Conservation (phyloP, 2,797 vertebrate species). For the Hapalemur alaotrensis region DNA sequence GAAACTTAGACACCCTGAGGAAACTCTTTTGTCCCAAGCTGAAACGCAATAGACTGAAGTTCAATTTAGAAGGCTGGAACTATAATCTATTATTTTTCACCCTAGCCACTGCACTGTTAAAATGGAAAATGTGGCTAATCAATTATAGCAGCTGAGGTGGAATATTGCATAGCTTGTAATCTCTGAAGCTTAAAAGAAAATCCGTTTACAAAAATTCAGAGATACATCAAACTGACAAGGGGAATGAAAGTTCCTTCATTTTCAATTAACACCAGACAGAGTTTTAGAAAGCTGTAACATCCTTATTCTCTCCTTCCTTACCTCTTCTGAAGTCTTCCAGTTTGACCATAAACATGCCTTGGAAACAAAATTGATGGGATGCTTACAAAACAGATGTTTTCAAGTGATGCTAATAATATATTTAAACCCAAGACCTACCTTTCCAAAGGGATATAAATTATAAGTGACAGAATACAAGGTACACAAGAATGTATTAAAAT, state of each 20-base stretch:
- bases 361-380: conserved; percentile 65
- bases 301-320: conserved; percentile 35
- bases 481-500: conserved; percentile 49
- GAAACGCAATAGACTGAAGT: conserved; percentile 50
- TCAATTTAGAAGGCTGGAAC: conserved; percentile 50
- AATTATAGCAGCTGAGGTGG: conserved; percentile 64
- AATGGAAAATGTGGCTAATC: conserved; percentile 66
- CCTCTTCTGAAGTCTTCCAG: conserved; percentile 1
- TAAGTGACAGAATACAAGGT: conserved; percentile 47
- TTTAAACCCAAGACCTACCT: conserved; percentile 44
- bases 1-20: conserved; percentile 2
- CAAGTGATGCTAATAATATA: conserved; percentile 37
- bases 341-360: conserved; percentile 1
- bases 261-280: conserved; percentile 72
- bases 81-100: conserved; percentile 63
- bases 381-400: conserved; percentile 42
- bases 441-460: conserved; percentile 62
- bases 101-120: conserved; percentile 31
- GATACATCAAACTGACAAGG: conserved; percentile 78
- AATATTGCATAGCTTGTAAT: conserved; percentile 64
- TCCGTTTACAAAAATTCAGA: conserved; percentile 68
- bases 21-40: conserved; percentile 30
- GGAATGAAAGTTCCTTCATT: conserved; percentile 49
- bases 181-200: conserved; percentile 72
- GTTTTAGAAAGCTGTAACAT: conserved; percentile 58